These are phyloP conservation scores for Rallus limicola DNA, from an alignment of 2,113 vertebrate genomes.

Conservation along the genomic window DNA sequence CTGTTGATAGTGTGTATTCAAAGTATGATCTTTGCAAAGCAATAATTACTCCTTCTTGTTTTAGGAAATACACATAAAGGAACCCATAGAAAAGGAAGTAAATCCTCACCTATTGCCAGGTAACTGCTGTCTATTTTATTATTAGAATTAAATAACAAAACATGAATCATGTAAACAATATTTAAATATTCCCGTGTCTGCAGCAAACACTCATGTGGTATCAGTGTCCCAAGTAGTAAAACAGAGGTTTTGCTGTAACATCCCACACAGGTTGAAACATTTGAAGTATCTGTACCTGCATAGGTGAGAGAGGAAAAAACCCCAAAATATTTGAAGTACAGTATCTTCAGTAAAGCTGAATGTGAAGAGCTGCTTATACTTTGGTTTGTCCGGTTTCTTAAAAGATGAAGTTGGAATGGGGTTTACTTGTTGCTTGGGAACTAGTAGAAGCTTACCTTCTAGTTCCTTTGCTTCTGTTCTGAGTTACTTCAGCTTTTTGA, in stretches of 20 bases:
- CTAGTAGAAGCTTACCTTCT: not conserved
- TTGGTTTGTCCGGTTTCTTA: not conserved
- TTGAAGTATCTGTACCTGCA: not conserved
- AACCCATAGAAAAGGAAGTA: slow-evolving; percentile 79
- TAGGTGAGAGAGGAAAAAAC: not conserved
- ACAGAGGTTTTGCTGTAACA: not conserved
- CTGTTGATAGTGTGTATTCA: not conserved
- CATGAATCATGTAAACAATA: not conserved
- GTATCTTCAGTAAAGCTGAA: not conserved
- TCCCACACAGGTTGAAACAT: not conserved
- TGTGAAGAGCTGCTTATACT: not conserved
- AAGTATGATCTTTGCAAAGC: not conserved
- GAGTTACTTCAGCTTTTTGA: not conserved
- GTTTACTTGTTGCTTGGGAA: not conserved
- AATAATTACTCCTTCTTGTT: not conserved
- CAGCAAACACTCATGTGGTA: not conserved
- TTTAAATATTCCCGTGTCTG: not conserved
- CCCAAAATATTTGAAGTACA: not conserved
- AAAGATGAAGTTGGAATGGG: not conserved
- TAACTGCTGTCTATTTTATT: slow-evolving; percentile 46
- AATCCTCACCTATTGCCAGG: slow-evolving; percentile 84
- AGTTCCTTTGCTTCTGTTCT: not conserved
- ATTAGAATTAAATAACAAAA: not conserved
- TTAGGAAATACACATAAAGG: slow-evolving; percentile 86
- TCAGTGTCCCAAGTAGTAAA: not conserved